A percentile compares a stretch with the other conserved stretches of the same genome.
Conservation (phyloP, 2,888 invertebrate genomes). For the Lasioglossum pauxillum region DNA sequence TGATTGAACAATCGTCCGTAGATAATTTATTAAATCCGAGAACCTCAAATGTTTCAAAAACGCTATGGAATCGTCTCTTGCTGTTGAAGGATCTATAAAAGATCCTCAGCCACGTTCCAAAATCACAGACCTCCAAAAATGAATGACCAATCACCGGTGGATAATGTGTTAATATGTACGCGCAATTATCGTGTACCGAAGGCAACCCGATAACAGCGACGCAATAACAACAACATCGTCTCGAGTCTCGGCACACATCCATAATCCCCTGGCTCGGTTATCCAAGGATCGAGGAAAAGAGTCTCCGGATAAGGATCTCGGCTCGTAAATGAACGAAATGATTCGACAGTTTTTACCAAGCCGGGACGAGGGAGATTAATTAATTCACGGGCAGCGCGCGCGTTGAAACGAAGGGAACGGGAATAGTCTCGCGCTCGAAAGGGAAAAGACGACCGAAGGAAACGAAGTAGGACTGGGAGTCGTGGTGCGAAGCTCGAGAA, state of each 20-base stretch:
- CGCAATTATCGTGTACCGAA: background rate
- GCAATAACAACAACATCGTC: background rate
- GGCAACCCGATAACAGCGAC: background rate
- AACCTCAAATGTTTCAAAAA: too few species aligned
- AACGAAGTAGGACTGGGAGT: background rate
- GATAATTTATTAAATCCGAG: background rate
- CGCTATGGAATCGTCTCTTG: too few species aligned
- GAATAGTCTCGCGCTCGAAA: background rate
- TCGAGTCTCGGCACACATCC: background rate
- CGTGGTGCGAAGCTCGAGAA: background rate
- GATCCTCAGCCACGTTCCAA: too few species aligned
- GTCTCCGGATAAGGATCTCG: slow-evolving; percentile 29
- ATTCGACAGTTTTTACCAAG: slow-evolving; percentile 34
- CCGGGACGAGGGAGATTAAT: slow-evolving; percentile 27
- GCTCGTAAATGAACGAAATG: slow-evolving; percentile 49
- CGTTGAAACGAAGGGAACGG: background rate
- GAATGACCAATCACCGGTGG: background rate
- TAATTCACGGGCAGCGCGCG: slow-evolving; percentile 3
- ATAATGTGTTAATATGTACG: background rate
- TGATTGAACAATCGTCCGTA: background rate
- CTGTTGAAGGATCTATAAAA: too few species aligned
- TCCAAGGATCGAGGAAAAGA: background rate
- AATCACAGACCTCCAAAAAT: background rate
- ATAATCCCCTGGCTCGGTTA: background rate
- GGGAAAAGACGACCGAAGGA: background rate